These are phyloP conservation scores for Laticauda laticaudata DNA, from an alignment of 2,113 vertebrate genomes.

Conservation along the genomic window DNA sequence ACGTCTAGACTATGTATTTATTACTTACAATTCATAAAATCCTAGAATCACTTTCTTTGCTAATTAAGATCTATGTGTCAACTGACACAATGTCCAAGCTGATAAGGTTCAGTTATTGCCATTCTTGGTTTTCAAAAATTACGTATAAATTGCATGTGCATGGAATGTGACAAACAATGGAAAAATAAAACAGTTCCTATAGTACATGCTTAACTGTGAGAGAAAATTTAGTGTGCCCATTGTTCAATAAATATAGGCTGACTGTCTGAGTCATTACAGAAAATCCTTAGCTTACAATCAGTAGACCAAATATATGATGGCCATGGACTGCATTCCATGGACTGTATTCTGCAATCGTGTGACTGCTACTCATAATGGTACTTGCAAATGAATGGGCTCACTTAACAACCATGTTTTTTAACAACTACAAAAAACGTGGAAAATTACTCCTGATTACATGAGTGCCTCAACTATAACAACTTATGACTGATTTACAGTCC, in stretches of 20 bases:
- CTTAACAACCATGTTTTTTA: not conserved
- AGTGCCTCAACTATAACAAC: not conserved
- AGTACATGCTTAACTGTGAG: not conserved
- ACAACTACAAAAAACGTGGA: not conserved
- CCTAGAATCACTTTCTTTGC: not conserved
- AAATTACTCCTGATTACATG: not conserved
- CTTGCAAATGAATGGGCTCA: not conserved
- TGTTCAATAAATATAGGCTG: not conserved
- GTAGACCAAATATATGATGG: not conserved
- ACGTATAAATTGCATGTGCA: not conserved
- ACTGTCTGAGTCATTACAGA: not conserved
- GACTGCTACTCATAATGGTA: not conserved
- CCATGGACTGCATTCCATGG: not conserved
- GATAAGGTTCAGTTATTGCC: not conserved
- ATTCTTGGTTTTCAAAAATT: not conserved
- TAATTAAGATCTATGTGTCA: not conserved
- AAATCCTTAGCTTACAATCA: not conserved
- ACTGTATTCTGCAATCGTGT: not conserved
- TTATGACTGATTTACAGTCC: not conserved
- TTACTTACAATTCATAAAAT: not conserved
- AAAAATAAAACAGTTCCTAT: not conserved
- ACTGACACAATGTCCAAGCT: not conserved
- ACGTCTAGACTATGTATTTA: not conserved
- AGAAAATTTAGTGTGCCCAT: not conserved
- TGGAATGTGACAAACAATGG: not conserved